A percentile compares a stretch with the other conserved stretches of the same genome.
These are phyloP conservation scores for Mus pahari DNA, from an alignment of 2,113 vertebrate species.

Conservation along the genomic window DNA sequence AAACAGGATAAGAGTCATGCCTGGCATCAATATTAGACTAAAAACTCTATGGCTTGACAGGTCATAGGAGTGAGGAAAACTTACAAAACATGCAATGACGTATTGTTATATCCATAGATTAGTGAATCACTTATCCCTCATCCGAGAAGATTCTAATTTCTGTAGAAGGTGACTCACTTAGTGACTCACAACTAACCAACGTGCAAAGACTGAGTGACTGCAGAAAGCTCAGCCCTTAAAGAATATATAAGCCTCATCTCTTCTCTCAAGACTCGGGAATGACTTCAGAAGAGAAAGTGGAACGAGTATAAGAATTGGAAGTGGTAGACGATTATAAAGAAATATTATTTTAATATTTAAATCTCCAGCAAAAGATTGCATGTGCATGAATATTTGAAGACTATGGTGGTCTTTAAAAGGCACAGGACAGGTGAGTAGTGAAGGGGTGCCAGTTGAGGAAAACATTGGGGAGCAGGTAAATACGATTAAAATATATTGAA, in stretches of 20 bases:
- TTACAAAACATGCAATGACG: not conserved
- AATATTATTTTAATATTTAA: too few species aligned
- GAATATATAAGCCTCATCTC: not conserved
- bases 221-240: not conserved
- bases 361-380: not conserved
- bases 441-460: not conserved
- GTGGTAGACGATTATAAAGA: not conserved
- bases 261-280: not conserved
- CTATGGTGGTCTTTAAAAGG: not conserved
- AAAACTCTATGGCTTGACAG: not conserved
- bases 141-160: not conserved
- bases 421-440: not conserved
- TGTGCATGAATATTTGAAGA: not conserved
- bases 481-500: not conserved
- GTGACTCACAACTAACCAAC: not conserved
- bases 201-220: not conserved
- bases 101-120: not conserved
- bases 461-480: not conserved
- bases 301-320: not conserved
- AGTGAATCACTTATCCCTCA: not conserved
- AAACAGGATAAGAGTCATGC: not conserved
- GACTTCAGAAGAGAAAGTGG: not conserved
- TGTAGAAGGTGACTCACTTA: not conserved
- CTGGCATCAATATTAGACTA: not conserved
- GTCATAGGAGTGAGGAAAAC: not conserved